Conservation (phyloP, 2,113 vertebrate genomes). For the Monopterus albus region DNA sequence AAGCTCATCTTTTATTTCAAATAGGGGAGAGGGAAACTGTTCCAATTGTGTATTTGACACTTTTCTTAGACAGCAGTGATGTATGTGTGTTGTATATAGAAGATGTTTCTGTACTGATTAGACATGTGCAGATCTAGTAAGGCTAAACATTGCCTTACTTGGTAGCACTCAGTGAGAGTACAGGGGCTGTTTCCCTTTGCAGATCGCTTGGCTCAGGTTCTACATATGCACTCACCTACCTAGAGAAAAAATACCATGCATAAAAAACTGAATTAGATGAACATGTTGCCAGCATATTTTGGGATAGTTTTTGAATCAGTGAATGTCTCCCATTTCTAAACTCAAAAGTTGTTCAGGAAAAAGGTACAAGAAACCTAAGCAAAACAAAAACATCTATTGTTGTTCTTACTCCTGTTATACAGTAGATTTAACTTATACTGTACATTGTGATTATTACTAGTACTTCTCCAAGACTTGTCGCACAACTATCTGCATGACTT, state of each 20-base stretch:
- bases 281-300: constrained; percentile 9
- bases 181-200: constrained; percentile 30
- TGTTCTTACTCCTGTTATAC: no score
- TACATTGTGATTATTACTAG: background rate
- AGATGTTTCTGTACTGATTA: constrained; percentile 50
- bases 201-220: constrained; percentile 53
- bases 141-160: constrained; percentile 79
- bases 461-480: no score
- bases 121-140: constrained; percentile 40
- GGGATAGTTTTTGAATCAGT: background rate
- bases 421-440: background rate
- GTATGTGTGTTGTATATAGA: constrained; percentile 28
- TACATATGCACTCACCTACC: constrained; percentile 43
- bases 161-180: constrained; percentile 55
- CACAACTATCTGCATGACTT: no score
- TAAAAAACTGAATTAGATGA: constrained; percentile 27
- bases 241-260: constrained; percentile 36
- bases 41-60: constrained; percentile 12
- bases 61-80: constrained; percentile 34
- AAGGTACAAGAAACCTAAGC: background rate
- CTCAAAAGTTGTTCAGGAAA: background rate
- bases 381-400: background rate
- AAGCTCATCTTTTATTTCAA: background rate
- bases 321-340: constrained; percentile 6
- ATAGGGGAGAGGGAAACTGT: background rate